phyloP scores from a whole-genome alignment of 2,113 vertebrate species.

The Hoplias malabaricus region DNA sequence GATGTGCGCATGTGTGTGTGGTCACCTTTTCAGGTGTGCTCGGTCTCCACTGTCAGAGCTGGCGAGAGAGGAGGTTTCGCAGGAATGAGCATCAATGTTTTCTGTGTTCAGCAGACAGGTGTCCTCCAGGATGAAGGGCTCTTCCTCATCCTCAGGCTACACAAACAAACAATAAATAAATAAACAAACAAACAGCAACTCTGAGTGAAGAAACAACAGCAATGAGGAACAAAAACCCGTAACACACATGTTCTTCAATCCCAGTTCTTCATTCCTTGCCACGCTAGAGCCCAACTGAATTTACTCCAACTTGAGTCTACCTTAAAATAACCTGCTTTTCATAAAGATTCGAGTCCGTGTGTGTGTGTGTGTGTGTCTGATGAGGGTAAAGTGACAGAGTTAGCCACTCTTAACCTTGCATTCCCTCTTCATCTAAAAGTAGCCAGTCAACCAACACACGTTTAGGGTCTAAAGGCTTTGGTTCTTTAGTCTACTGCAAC shows the following conservation, averaged over 20 bases:
- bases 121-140: slow-evolving; percentile 91
- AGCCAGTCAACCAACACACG: too few species aligned
- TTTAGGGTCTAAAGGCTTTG: too few species aligned
- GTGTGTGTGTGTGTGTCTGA: too few species aligned
- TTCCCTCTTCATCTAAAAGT: too few species aligned
- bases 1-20: not conserved
- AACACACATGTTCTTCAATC: not conserved
- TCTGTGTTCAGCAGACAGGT: slow-evolving; percentile 88
- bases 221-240: not conserved
- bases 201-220: not conserved
- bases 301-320: too few species aligned
- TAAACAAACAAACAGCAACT: not conserved
- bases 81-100: slow-evolving; percentile 89
- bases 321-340: too few species aligned
- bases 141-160: slow-evolving; percentile 93
- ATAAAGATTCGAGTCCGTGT: too few species aligned
- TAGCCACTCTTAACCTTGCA: too few species aligned
- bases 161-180: not conserved
- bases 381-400: too few species aligned
- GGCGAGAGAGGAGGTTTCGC: slow-evolving; percentile 93
- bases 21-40: slow-evolving; percentile 84
- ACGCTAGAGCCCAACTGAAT: too few species aligned
- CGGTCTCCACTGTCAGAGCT: slow-evolving; percentile 98
- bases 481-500: too few species aligned
- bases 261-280: too few species aligned